These are phyloP conservation scores for Nysson spinosus DNA, from an alignment of 2,888 invertebrate genomes.

Conservation along the genomic window DNA sequence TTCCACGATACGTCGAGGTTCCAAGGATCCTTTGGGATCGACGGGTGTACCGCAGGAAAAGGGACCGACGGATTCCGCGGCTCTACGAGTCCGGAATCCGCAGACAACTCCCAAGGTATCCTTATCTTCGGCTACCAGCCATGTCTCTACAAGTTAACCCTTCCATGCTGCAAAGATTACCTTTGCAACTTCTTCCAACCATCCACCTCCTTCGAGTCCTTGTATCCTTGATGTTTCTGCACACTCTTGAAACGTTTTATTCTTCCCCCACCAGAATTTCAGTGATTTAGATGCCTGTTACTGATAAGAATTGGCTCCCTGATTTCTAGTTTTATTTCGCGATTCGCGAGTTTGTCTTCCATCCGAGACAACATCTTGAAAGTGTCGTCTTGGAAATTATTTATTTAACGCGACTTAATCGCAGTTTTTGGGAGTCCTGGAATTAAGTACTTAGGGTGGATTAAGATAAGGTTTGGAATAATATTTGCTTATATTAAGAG, in stretches of 20 bases:
- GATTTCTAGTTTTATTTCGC: too few species aligned
- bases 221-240: constrained; percentile 1
- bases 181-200: constrained; percentile 41
- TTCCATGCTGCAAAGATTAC: constrained; percentile 68
- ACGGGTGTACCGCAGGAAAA: constrained; percentile 34
- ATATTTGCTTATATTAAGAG: too few species aligned
- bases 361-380: too few species aligned
- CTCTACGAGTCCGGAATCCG: constrained; percentile 63
- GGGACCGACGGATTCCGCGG: constrained; percentile 70
- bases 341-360: too few species aligned
- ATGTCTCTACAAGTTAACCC: constrained; percentile 75
- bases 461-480: too few species aligned
- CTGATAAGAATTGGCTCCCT: too few species aligned
- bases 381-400: too few species aligned
- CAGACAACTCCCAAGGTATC: constrained; percentile 63
- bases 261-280: constrained; percentile 5
- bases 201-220: constrained; percentile 22
- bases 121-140: constrained; percentile 75
- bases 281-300: background rate
- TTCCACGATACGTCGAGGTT: constrained; percentile 30
- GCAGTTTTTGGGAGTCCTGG: too few species aligned
- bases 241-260: constrained; percentile 11
- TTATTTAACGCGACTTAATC: too few species aligned
- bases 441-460: too few species aligned
- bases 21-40: constrained; percentile 37